Base-by-base conservation (phyloP, 2,113 vertebrate species). In the Malurus alboscapulatus region DNA sequence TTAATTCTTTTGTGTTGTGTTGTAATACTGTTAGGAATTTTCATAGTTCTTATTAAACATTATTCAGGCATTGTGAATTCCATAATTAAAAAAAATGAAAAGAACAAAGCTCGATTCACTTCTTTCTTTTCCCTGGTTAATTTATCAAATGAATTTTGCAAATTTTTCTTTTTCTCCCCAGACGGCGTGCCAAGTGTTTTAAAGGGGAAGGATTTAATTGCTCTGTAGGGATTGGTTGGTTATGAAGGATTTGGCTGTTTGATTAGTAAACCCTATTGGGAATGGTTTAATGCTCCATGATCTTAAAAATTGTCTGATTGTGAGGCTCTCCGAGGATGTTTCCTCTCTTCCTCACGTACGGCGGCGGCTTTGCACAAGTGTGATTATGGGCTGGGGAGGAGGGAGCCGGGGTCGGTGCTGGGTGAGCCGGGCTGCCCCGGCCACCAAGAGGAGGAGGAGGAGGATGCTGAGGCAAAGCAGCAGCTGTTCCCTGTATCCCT, bases 171-270 rank as follows among this genome's bases (percentile, higher is more conserved):
- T 97, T 97, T 97, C 97, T 99, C 99, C 98, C 99, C 97, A 99
- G 98, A 99, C 98, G 97, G 98, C 97, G 97, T 99, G 98, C 98
- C 98, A 98, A 99, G 99, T 99, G 98, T 99, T 99, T 99, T 99
- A 99, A 99, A 99, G 98, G 99, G 98, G 98, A 99, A 99, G 98
- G 98, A 99, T 99, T 99, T 99, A 99, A 99, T 99, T 99, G 99
- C 99, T 99, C 99, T 99, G 98, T 98, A 98, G 99, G 99, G 99
- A 99, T 99, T 98, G 99, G 98, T 98, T 99, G 99, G 98, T 98
- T 99, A 99, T 98, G 99, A 99, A 98, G 98, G 98, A 99, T 99
- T 99, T 98, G 99, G 98, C 98, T 99, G 98, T 99, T 99, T 99
- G 99, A 99, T 99, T 99, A 99, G 99, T 98, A 98, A 98, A 99